Conservation (phyloP, 2,113 vertebrate species). For the Otis tarda region DNA sequence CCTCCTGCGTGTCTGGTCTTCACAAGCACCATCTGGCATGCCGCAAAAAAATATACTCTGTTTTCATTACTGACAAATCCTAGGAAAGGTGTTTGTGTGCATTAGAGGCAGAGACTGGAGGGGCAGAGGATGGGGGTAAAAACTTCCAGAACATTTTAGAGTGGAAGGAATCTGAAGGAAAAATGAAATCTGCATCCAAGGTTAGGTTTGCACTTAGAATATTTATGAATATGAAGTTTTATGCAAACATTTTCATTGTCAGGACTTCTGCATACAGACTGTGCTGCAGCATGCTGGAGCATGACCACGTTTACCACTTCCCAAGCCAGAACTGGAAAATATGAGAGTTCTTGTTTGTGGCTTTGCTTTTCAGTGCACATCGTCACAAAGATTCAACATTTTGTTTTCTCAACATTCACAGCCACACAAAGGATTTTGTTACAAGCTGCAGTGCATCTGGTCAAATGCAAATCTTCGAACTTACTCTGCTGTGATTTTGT, state of each 20-base stretch:
- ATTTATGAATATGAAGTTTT: neutral
- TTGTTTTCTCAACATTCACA: neutral
- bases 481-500: neutral
- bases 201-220: neutral
- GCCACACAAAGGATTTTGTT: neutral
- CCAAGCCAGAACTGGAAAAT: neutral
- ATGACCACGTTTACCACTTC: neutral
- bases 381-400: neutral
- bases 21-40: slow-evolving; percentile 77
- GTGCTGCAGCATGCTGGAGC: neutral
- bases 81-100: slow-evolving; percentile 34
- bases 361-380: neutral
- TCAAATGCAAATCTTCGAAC: slow-evolving; percentile 13
- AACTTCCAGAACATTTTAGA: neutral
- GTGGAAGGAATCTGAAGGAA: neutral
- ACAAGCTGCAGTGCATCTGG: neutral
- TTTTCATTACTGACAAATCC: slow-evolving; percentile 66
- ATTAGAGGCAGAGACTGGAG: neutral
- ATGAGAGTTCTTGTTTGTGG: neutral
- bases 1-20: slow-evolving; percentile 65
- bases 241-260: neutral
- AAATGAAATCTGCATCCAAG: neutral
- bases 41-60: slow-evolving; percentile 35
- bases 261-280: neutral
- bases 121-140: neutral